These are phyloP conservation scores for Tholera decimalis DNA, from an alignment of 2,888 invertebrate genomes.

Conservation along the genomic window DNA sequence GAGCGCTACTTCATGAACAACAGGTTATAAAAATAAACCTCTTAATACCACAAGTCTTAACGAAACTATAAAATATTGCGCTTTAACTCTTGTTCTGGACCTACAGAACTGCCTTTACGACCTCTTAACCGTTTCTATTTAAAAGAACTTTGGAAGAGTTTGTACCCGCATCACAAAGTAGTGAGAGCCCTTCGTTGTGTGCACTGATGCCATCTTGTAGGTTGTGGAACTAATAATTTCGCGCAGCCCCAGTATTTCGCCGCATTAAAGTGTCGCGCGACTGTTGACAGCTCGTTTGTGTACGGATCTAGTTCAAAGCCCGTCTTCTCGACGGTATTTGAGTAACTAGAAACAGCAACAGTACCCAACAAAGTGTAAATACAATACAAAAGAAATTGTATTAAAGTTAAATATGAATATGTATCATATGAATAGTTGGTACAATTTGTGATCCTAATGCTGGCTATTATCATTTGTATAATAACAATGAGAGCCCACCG, in stretches of 20 bases:
- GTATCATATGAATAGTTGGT: background rate
- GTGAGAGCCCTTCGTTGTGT: constrained; percentile 2
- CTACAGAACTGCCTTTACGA: constrained; percentile 6
- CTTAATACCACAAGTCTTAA: constrained; percentile 27
- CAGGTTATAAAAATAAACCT: constrained; percentile 22
- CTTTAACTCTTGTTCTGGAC: background rate
- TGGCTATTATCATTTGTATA: constrained; percentile 15
- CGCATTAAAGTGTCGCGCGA: constrained; percentile 8
- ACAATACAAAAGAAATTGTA: background rate
- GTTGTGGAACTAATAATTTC: constrained; percentile 10
- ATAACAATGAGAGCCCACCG: constrained; percentile 17
- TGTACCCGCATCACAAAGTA: constrained; percentile 3
- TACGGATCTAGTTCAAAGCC: constrained; percentile 22
- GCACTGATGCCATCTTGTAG: constrained; percentile 1
- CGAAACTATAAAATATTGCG: constrained; percentile 23
- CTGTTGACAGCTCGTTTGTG: constrained; percentile 11
- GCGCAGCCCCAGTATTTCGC: constrained; percentile 7
- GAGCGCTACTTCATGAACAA: constrained; percentile 38
- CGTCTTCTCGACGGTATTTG: constrained; percentile 15
- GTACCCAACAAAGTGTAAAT: background rate
- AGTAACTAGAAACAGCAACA: constrained; percentile 5
- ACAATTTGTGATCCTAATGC: constrained; percentile 14
- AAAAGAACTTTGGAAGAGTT: constrained; percentile 23
- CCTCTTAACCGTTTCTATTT: constrained; percentile 14
- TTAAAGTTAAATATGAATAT: background rate